phyloP scores from a whole-genome alignment of 2,113 vertebrate species.

The Pteronura brasiliensis region DNA sequence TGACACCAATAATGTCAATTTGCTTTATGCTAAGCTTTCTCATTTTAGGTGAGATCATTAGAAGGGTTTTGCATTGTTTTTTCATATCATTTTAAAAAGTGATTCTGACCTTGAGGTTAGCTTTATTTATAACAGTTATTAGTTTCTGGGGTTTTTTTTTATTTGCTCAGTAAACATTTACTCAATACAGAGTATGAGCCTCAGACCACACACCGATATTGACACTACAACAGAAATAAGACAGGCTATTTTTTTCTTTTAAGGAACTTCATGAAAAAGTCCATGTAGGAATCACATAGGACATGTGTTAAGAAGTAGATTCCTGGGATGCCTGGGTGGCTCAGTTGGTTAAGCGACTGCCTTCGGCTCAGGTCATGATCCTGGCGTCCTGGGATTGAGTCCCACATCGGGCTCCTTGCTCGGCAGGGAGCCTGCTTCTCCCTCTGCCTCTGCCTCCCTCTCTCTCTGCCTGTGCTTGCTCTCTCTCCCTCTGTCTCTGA shows the following conservation, averaged over 20 bases:
- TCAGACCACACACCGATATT: neutral
- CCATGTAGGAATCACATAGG: neutral
- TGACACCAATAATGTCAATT: neutral
- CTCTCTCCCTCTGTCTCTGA: no score
- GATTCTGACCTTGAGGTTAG: neutral
- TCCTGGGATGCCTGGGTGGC: no score
- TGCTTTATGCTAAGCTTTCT: neutral
- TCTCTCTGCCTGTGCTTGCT: no score
- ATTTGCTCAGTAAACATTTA: neutral
- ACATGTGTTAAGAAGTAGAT: neutral
- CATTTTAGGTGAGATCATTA: neutral
- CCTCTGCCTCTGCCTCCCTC: no score
- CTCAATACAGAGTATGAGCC: neutral
- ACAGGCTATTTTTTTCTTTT: neutral
- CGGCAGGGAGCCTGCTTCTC: no score
- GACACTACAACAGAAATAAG: neutral
- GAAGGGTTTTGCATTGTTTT: neutral
- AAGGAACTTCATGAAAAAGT: neutral
- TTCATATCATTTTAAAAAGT: neutral
- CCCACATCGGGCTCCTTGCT: no score
- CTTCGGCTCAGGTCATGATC: no score
- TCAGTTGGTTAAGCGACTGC: no score
- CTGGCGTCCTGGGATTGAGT: no score
- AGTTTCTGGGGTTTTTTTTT: neutral
- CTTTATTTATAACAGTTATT: neutral